Evolutionary conservation across 2,797 vertebrate genomes (phyloP).

Genomic region (Calcarius lapponicus): DNA sequence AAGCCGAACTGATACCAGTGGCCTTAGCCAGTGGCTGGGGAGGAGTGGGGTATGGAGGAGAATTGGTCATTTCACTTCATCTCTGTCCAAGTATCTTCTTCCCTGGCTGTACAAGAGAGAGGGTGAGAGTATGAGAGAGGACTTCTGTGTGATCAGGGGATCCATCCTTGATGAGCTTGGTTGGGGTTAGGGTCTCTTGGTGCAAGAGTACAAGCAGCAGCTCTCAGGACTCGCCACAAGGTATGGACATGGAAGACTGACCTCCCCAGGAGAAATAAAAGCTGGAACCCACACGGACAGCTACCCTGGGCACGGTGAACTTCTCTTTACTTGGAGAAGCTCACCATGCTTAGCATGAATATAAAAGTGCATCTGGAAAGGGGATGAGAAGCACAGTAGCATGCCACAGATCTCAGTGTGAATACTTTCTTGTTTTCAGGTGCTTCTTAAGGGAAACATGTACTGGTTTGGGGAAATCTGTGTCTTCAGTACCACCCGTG

Average conservation of each 20-base stretch:
- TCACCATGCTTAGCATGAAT: neutral
- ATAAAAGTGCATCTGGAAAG: neutral
- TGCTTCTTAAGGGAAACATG: neutral
- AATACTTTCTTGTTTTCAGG: neutral
- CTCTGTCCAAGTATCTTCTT: neutral
- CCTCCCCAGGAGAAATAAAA: neutral
- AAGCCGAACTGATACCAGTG: neutral
- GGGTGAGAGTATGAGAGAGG: neutral
- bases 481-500: neutral
- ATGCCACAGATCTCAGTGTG: neutral
- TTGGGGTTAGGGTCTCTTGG: neutral
- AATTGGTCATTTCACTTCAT: neutral
- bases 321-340: neutral
- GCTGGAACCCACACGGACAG: neutral
- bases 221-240: neutral
- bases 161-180: neutral
- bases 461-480: neutral
- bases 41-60: neutral
- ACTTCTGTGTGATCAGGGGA: neutral
- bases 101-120: neutral
- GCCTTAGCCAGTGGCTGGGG: neutral
- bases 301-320: neutral
- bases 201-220: neutral
- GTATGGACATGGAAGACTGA: neutral
- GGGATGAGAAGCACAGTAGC: neutral